Conservation (phyloP, 2,113 vertebrate species). For the Thamnaconus septentrionalis region DNA sequence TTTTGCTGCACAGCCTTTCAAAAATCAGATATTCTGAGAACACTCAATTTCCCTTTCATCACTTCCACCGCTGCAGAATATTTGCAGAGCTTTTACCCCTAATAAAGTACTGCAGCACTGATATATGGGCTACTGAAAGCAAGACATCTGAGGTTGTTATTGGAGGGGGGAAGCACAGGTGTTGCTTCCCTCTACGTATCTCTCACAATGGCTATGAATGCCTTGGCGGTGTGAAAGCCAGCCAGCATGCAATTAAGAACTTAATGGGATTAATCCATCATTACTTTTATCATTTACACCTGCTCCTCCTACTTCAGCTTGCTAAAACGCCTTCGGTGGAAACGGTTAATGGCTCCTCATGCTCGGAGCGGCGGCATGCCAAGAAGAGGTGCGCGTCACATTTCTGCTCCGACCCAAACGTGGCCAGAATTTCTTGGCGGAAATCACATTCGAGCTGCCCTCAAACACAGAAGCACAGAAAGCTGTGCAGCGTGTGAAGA, state of each 20-base stretch:
- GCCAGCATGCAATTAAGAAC: not conserved
- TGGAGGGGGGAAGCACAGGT: not conserved
- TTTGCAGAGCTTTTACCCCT: not conserved
- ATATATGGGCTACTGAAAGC: not conserved
- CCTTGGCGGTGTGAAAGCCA: not conserved
- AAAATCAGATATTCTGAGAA: not conserved
- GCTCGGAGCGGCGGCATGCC: too few species aligned
- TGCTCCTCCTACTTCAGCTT: not conserved
- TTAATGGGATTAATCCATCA: not conserved
- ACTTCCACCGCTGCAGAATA: too few species aligned
- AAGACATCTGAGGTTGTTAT: not conserved
- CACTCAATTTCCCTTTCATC: not conserved
- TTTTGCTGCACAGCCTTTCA: not conserved
- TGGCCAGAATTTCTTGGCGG: constrained; percentile 1
- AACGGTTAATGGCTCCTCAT: too few species aligned
- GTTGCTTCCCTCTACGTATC: not conserved
- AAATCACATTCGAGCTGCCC: too few species aligned
- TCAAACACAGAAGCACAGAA: too few species aligned
- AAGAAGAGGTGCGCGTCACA: not conserved
- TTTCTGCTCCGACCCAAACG: constrained; percentile 11
- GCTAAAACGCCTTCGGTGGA: too few species aligned
- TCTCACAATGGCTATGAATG: not conserved
- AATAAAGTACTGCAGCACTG: not conserved
- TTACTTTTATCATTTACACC: constrained; percentile 3
- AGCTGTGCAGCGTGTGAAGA: too few species aligned